phyloP scores from a whole-genome alignment of 2,888 invertebrate species.

The Buathra laborator region DNA sequence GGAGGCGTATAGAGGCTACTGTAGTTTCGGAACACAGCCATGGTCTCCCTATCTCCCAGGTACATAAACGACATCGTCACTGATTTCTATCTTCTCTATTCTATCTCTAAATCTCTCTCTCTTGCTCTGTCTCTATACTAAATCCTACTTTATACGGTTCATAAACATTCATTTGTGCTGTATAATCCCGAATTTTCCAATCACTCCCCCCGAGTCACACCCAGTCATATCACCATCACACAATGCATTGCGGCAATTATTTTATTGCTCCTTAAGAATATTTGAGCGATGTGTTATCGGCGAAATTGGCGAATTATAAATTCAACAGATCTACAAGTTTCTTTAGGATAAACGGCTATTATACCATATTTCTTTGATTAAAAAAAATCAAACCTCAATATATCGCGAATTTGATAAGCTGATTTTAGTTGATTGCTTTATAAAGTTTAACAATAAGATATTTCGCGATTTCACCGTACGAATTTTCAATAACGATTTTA shows the following conservation, averaged over 20 bases:
- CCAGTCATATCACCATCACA: constrained; percentile 53
- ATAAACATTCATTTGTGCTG: constrained; percentile 57
- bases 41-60: constrained; percentile 89
- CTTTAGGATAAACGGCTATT: too few relatives aligned
- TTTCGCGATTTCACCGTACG: too few relatives aligned
- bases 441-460: too few relatives aligned
- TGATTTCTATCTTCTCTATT: constrained; percentile 75
- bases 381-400: too few relatives aligned
- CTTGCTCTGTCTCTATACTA: constrained; percentile 67
- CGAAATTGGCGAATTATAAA: background rate
- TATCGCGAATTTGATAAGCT: background rate
- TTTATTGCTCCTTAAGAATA: constrained; percentile 36
- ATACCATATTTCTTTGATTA: too few relatives aligned
- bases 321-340: background rate
- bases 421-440: background rate
- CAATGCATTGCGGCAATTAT: constrained; percentile 55
- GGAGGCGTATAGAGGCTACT: constrained; percentile 83
- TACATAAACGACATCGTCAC: constrained; percentile 85
- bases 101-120: constrained; percentile 67
- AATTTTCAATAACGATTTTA: too few relatives aligned
- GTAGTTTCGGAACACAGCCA: constrained; percentile 88
- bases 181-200: constrained; percentile 40
- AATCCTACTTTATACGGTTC: constrained; percentile 50
- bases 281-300: background rate
- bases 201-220: constrained; percentile 20